Conservation (phyloP, 2,888 invertebrate species). For the Blera fallax region DNA sequence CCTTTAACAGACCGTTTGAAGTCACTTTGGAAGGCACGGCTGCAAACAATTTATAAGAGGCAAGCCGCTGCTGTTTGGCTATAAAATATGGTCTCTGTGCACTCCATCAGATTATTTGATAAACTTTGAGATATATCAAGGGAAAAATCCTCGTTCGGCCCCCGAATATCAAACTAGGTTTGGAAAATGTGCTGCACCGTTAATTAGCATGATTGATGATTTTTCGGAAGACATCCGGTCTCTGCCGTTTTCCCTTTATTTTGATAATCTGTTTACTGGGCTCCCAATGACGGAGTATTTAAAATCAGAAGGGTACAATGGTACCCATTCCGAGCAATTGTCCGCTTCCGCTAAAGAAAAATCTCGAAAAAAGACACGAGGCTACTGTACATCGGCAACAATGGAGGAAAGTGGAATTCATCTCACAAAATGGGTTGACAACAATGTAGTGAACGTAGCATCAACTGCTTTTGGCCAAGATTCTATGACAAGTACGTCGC, state of each 20-base stretch:
- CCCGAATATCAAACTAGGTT: conserved; percentile 68
- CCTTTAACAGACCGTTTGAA: conserved; percentile 66
- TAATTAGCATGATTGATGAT: conserved; percentile 66
- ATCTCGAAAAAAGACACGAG: not conserved
- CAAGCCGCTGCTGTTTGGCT: not conserved
- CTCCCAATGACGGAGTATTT: conserved; percentile 65
- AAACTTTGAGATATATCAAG: conserved; percentile 75
- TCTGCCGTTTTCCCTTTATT: conserved; percentile 71
- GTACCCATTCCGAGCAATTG: not conserved
- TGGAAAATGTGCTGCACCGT: conserved; percentile 74
- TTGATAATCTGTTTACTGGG: conserved; percentile 74
- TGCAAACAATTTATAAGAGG: not conserved
- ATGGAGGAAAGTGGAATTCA: not conserved
- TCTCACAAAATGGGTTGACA: not conserved
- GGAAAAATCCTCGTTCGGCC: conserved; percentile 74
- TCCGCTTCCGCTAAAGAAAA: not conserved
- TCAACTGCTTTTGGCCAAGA: not conserved
- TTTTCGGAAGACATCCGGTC: conserved; percentile 57
- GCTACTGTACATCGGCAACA: not conserved
- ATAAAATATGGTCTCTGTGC: conserved; percentile 74
- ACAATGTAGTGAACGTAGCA: not conserved
- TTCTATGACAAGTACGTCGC: not conserved
- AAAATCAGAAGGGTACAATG: not conserved
- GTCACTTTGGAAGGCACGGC: conserved; percentile 27
- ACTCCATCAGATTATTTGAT: conserved; percentile 72